Conservation (phyloP, 2,888 invertebrate species). For the Apeira syringaria region DNA sequence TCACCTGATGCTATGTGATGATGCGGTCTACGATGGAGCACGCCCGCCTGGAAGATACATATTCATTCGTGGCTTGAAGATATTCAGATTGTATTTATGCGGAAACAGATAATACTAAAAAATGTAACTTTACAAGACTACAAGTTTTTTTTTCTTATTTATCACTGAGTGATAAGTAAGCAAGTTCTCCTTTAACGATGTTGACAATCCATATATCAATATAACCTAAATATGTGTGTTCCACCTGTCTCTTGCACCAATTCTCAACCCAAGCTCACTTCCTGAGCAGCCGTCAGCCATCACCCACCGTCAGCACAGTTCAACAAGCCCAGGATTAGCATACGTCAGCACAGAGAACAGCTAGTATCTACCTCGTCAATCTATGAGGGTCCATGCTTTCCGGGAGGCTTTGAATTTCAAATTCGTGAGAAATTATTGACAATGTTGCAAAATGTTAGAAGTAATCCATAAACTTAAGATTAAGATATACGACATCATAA, state of each 20-base stretch:
- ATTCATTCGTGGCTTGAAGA: too few relatives aligned
- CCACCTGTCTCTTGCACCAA: slow-evolving; percentile 8
- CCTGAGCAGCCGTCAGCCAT: slow-evolving; percentile 15
- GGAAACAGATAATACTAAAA: too few relatives aligned
- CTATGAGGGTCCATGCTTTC: slow-evolving; percentile 18
- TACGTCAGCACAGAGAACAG: slow-evolving; percentile 20
- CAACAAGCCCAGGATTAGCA: slow-evolving; percentile 24
- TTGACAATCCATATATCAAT: background rate
- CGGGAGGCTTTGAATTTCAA: slow-evolving; percentile 24
- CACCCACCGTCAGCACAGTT: slow-evolving; percentile 5
- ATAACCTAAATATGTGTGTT: slow-evolving; percentile 4
- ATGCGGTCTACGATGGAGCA: too few relatives aligned
- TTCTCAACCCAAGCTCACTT: slow-evolving; percentile 9
- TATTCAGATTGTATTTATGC: too few relatives aligned
- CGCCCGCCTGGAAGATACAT: too few relatives aligned
- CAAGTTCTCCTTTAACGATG: too few relatives aligned
- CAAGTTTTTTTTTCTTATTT: too few relatives aligned
- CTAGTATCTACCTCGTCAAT: slow-evolving; percentile 16
- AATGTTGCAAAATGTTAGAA: slow-evolving; percentile 2
- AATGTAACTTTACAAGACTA: too few relatives aligned
- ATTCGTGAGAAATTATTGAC: slow-evolving; percentile 12
- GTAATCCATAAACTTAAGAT: too few relatives aligned
- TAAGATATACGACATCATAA: too few relatives aligned
- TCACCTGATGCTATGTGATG: too few relatives aligned
- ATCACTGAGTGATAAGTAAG: too few relatives aligned